phyloP scores from a whole-genome alignment of 2,888 invertebrate genomes.

The Melieria omissa region DNA sequence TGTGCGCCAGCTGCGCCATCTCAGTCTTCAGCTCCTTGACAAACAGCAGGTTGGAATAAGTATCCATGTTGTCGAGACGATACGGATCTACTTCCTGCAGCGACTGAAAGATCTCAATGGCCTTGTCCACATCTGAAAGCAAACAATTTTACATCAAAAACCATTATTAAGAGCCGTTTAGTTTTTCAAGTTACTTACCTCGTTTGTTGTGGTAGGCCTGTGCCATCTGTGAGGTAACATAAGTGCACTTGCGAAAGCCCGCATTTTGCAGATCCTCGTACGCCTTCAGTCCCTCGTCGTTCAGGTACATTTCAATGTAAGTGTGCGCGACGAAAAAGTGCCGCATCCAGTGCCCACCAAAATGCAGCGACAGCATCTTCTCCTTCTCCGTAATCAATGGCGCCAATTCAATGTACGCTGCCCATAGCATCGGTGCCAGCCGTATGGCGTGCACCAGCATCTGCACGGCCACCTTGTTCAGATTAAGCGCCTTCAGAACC shows the following conservation, averaged over 20 bases:
- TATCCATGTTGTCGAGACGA: constrained; percentile 94
- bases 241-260: constrained; percentile 89
- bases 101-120: constrained; percentile 85
- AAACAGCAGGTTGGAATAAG: constrained; percentile 94
- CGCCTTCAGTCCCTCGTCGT: constrained; percentile 88
- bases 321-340: constrained; percentile 91
- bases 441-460: constrained; percentile 83
- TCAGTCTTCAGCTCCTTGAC: constrained; percentile 93
- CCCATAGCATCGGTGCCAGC: constrained; percentile 89
- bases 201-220: constrained; percentile 91
- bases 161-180: background rate
- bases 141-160: background rate
- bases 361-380: constrained; percentile 73
- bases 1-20: constrained; percentile 92
- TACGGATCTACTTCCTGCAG: constrained; percentile 90
- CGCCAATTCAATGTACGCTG: constrained; percentile 93
- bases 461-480: constrained; percentile 81
- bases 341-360: constrained; percentile 95
- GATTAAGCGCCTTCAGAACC: constrained; percentile 86
- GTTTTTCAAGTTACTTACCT: constrained; percentile 69
- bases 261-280: constrained; percentile 80
- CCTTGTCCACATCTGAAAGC: constrained; percentile 83
- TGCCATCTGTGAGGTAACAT: constrained; percentile 91
- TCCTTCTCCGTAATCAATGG: constrained; percentile 85
- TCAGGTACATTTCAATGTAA: constrained; percentile 88